phyloP scores from a whole-genome alignment of 2,888 invertebrate genomes.

The Pandemis cinnamomeana region DNA sequence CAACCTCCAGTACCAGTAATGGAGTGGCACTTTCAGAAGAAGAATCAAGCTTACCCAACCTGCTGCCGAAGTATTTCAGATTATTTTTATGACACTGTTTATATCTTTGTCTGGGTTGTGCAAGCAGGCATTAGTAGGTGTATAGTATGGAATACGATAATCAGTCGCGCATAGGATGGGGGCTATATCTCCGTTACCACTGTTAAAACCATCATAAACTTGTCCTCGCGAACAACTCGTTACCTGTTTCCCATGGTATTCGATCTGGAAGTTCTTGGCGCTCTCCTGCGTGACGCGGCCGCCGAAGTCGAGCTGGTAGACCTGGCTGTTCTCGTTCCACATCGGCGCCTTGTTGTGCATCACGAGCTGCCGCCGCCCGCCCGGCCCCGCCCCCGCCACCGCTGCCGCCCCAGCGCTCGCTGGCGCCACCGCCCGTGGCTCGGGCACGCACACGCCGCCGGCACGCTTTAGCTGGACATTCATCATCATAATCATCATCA shows the following conservation, averaged over 20 bases:
- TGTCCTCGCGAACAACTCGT: slow-evolving; percentile 4
- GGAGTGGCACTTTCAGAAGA: too few relatives aligned
- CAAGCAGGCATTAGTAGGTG: too few relatives aligned
- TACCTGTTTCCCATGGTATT: slow-evolving; percentile 98
- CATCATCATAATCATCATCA: too few relatives aligned
- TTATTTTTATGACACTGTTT: too few relatives aligned
- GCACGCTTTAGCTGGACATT: slow-evolving; percentile 87
- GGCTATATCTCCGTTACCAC: too few relatives aligned
- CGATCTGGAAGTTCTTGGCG: slow-evolving; percentile 99
- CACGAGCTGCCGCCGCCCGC: slow-evolving; percentile 90
- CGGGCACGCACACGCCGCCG: slow-evolving; percentile 65
- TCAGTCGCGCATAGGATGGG: too few relatives aligned
- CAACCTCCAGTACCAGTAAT: too few relatives aligned
- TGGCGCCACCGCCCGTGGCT: slow-evolving; percentile 53
- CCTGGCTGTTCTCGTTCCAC: slow-evolving; percentile 99
- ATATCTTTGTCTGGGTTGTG: too few relatives aligned
- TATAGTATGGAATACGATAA: too few relatives aligned
- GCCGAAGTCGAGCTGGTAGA: slow-evolving; percentile 99
- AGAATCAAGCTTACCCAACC: too few relatives aligned
- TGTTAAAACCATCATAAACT: too few relatives aligned
- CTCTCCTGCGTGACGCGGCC: slow-evolving; percentile 99
- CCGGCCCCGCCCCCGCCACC: slow-evolving; percentile 49
- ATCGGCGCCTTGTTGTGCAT: slow-evolving; percentile 99
- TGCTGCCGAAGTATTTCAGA: too few relatives aligned
- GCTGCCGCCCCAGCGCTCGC: slow-evolving; percentile 22